Evolutionary conservation across 2,797 vertebrate species (phyloP), one percentile per base, ranked within the genome.

Genomic region (Hippoglossus hippoglossus): DNA sequence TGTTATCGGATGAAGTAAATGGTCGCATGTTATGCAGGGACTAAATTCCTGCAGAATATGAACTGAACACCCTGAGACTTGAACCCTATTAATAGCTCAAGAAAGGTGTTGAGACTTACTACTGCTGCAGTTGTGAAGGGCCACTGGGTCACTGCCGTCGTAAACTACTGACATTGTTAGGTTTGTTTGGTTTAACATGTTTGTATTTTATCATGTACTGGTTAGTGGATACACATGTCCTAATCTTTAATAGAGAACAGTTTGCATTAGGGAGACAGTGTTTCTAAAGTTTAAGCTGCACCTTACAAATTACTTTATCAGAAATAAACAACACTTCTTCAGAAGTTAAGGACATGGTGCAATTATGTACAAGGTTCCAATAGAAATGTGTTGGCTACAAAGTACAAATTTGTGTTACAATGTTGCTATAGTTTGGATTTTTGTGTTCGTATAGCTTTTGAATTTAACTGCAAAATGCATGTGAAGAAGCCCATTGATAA

Each of bases 1-100:
- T 65, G 22, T 44, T 52, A 44, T 3, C 56, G 24, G 44, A 46
- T 71, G 47, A 39, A 73, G 64, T 71, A n/a, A 24, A 8, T 28
- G 57, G 13, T 41, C n/a, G 26, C 49, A 9, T 52, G 41, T 62
- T 67, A 46, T 82, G 64, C 49, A 61, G 41, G 22, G 51, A 36
- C n/a, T 25, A 0, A 71, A 60, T 25, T 8, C 28, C 34, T 67
- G 79, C 78, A 78, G 67, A 67, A 66, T 26, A 26, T 63, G 31
- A 63, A 69, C 63, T 44, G 28, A 77, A 58, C 31, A 46, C 44
- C 13, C n/a, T 6, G 13, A 62, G 67, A 78, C 36, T 28, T 25
- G 71, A 66, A 34, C 4, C 51, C 73, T 89, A 88, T 85, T 80
- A 73, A 79, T 86, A 88, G 81, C 55, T 34, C 11, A 4, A 62